Percentiles rank a stretch among this genome's conserved stretches.
Evolutionary conservation across 2,888 invertebrate genomes (phyloP).

Genomic region (Drosophila nr. medialis): DNA sequence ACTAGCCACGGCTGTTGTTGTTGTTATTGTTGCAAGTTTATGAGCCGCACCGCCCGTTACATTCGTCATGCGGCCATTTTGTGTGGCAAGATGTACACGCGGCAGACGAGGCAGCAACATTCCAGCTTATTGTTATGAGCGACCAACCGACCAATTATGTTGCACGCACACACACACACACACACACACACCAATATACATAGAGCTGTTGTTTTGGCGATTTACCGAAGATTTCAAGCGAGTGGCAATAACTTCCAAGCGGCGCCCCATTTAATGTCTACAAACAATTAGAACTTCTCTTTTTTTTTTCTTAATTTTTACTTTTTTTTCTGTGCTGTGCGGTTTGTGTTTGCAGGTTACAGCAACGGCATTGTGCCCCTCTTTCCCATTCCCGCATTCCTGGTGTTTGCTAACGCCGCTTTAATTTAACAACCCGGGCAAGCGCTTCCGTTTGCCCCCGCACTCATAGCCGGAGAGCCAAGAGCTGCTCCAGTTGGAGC

Average conservation of each 20-base stretch:
- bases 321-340: conserved; percentile 14
- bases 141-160: conserved; percentile 64
- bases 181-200: conserved; percentile 1
- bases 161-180: conserved; percentile 24
- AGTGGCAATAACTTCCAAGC: conserved; percentile 75
- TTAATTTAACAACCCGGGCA: conserved; percentile 39
- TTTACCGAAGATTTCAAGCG: conserved; percentile 57
- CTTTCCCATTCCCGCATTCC: not conserved
- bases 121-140: conserved; percentile 75
- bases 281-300: conserved; percentile 74
- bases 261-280: conserved; percentile 75
- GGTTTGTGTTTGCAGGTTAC: conserved; percentile 24
- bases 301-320: conserved; percentile 13
- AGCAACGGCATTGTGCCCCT: not conserved
- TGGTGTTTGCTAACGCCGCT: conserved; percentile 33
- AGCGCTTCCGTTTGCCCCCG: not conserved
- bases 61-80: conserved; percentile 65
- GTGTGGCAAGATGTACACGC: conserved; percentile 19
- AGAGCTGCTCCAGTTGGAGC: not conserved
- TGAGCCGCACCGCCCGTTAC: conserved; percentile 71
- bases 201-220: conserved; percentile 5
- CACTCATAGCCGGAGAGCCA: not conserved
- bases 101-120: conserved; percentile 34
- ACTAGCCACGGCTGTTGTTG: conserved; percentile 50
- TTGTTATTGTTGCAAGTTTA: conserved; percentile 73